Conservation (phyloP, 2,888 invertebrate species). For the Frankliniella intonsa region DNA sequence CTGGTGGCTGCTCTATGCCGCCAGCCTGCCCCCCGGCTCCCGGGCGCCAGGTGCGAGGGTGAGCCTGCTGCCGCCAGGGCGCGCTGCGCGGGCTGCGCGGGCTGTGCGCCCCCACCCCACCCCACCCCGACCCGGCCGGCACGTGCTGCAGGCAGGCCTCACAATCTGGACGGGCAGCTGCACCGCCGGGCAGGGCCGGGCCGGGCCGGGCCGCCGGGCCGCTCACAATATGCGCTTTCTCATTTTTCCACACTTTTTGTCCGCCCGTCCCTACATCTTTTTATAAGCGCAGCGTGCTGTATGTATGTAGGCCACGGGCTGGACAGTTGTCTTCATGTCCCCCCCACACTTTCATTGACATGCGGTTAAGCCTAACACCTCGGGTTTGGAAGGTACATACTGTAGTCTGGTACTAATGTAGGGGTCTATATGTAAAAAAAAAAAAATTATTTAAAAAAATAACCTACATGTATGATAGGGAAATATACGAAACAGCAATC, state of each 20-base stretch:
- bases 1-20: neutral
- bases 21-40: neutral
- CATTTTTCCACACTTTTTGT: neutral
- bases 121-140: neutral
- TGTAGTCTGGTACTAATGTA: too few species aligned
- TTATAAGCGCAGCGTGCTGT: too few species aligned
- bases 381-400: too few species aligned
- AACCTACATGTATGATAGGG: too few species aligned
- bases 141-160: constrained; percentile 8
- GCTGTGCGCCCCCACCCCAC: neutral
- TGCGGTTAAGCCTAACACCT: too few species aligned
- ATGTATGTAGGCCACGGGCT: too few species aligned
- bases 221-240: neutral
- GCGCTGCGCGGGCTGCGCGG: neutral
- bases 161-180: constrained; percentile 10
- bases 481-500: too few species aligned
- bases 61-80: neutral
- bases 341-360: too few species aligned
- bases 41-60: constrained; percentile 20
- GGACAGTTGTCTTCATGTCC: too few species aligned
- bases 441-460: too few species aligned
- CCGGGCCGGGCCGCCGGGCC: neutral
- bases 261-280: neutral
- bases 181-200: neutral
- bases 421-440: too few species aligned